Conservation (phyloP, 1,140 invertebrate species). For the Psilanteris sp. region DNA sequence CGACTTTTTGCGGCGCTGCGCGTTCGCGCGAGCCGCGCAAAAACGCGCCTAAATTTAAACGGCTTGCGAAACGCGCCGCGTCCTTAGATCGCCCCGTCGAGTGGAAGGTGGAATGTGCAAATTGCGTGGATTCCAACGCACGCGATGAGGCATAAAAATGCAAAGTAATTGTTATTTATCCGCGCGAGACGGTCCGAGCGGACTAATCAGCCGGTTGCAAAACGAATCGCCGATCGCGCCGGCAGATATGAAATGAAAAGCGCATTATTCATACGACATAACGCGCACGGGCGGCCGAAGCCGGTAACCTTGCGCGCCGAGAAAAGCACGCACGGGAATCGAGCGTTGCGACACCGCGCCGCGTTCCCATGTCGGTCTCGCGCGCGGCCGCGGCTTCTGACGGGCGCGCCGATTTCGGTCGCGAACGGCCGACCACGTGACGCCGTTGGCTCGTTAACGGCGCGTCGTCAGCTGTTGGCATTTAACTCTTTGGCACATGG, state of each 20-base stretch:
- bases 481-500: neutral
- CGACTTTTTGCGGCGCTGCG: no score
- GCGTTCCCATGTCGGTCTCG: conserved; percentile 59
- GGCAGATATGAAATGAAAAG: conserved; percentile 43
- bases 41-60: no score
- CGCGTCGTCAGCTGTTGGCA: no score
- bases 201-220: conserved; percentile 23
- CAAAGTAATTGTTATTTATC: no score
- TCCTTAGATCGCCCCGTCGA: no score
- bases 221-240: conserved; percentile 17
- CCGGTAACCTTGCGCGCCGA: conserved; percentile 52
- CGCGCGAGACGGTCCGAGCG: neutral
- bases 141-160: no score
- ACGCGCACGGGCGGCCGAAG: conserved; percentile 28
- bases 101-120: no score
- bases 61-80: no score
- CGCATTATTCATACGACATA: conserved; percentile 51
- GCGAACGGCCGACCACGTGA: no score
- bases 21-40: no score
- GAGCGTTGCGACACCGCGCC: conserved; percentile 55
- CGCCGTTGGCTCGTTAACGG: conserved; percentile 29
- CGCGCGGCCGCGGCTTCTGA: conserved; percentile 39
- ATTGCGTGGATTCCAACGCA: no score
- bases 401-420: no score
- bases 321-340: conserved; percentile 49